Percentiles rank a stretch among this genome's conserved stretches.
Evolutionary conservation across 2,888 invertebrate species (phyloP).

Genomic region (Ceriagrion tenellum): DNA sequence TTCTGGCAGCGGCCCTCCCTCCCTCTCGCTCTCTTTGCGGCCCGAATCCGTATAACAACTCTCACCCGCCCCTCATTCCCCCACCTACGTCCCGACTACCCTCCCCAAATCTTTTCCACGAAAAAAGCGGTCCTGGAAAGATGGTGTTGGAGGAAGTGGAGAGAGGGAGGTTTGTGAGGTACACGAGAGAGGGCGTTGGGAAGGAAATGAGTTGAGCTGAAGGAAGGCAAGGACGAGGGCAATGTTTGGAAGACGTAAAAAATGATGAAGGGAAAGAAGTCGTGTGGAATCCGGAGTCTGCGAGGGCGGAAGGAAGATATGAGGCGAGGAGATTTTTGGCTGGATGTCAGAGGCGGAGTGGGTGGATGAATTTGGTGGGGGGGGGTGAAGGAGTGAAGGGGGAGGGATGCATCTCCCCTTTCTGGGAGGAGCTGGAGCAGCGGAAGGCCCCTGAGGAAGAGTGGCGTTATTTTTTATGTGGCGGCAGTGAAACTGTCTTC

Average conservation of each 20-base stretch:
- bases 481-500: constrained; percentile 51
- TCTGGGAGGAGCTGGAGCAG: background rate
- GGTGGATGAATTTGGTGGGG: background rate
- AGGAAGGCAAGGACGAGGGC: background rate
- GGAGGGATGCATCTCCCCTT: too few relatives aligned
- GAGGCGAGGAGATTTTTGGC: constrained; percentile 37
- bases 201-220: background rate
- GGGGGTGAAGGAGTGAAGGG: too few relatives aligned
- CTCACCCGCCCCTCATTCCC: too few relatives aligned
- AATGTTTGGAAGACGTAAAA: constrained; percentile 48
- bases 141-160: background rate
- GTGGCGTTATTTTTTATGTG: constrained; percentile 64
- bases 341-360: background rate
- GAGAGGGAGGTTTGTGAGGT: background rate
- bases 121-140: background rate
- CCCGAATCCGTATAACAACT: background rate
- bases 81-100: background rate
- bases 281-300: constrained; percentile 37
- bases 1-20: background rate
- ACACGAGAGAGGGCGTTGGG: background rate
- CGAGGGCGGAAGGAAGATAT: constrained; percentile 35
- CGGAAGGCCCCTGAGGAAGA: background rate
- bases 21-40: too few relatives aligned
- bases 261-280: constrained; percentile 45
- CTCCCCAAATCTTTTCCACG: background rate